Evolutionary conservation across 2,113 vertebrate genomes (phyloP).

Genomic region (Okapia johnstoni): DNA sequence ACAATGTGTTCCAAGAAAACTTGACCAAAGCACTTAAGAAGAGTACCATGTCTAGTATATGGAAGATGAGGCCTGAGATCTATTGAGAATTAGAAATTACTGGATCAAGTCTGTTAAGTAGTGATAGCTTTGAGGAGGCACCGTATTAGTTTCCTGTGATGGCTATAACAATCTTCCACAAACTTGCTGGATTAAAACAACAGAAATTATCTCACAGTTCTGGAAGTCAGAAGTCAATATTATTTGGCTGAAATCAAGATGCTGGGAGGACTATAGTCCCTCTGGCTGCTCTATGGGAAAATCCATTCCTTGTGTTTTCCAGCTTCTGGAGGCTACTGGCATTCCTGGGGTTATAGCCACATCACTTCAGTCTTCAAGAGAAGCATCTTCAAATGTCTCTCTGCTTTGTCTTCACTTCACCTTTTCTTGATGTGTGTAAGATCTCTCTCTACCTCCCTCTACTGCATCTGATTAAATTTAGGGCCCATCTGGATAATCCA

Average conservation of each 20-base stretch:
- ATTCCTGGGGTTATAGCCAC: not conserved
- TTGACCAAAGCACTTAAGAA: not conserved
- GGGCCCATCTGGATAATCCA: not conserved
- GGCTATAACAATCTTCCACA: not conserved
- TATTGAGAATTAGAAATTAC: not conserved
- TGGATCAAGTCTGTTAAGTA: not conserved
- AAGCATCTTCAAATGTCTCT: not conserved
- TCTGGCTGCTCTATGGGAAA: not conserved
- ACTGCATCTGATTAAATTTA: not conserved
- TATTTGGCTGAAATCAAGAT: not conserved
- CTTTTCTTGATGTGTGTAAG: not conserved
- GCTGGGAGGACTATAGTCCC: not conserved
- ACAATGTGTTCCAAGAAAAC: not conserved
- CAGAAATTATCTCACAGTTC: not conserved
- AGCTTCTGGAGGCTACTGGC: not conserved
- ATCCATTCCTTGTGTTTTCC: not conserved
- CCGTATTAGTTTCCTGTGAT: not conserved
- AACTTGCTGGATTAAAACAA: not conserved
- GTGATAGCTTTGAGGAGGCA: not conserved
- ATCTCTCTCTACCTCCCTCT: not conserved
- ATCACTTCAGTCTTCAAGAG: not conserved
- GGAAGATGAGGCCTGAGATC: not conserved
- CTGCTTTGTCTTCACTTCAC: not conserved
- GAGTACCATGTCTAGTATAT: not conserved
- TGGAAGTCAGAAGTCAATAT: not conserved